Evolutionary conservation across 2,797 vertebrate species (phyloP).

Genomic region (Apogon hyalosoma): DNA sequence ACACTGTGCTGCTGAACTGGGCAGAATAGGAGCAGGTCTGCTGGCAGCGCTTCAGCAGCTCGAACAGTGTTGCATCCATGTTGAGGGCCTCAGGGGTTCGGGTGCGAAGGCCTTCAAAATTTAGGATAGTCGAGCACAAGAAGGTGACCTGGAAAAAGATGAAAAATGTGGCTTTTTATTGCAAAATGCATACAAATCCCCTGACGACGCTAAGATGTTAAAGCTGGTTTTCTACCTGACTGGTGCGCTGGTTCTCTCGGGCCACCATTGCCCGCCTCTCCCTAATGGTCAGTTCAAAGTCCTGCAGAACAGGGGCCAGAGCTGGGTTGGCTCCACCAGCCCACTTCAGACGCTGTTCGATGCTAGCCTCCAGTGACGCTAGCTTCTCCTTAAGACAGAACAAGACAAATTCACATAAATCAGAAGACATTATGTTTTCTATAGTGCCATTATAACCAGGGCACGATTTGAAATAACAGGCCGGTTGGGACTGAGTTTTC

Average conservation of each 20-base stretch:
- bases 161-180: background rate
- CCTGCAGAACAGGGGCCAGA: constrained; percentile 94
- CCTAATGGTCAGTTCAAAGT: constrained; percentile 96
- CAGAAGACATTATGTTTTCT: too few species aligned
- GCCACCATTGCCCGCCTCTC: constrained; percentile 93
- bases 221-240: constrained; percentile 79
- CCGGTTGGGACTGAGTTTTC: too few species aligned
- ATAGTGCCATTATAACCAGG: too few species aligned
- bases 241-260: constrained; percentile 94
- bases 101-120: constrained; percentile 96
- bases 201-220: rapidly evolving
- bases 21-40: constrained; percentile 96
- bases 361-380: constrained; percentile 93
- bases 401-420: constrained; percentile 1
- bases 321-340: constrained; percentile 98
- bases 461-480: too few species aligned
- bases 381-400: constrained; percentile 89
- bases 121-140: constrained; percentile 97
- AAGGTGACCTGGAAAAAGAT: constrained; percentile 88
- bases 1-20: constrained; percentile 95
- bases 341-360: constrained; percentile 98
- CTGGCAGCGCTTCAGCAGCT: constrained; percentile 96
- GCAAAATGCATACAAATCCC: too few species aligned
- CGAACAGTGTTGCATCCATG: constrained; percentile 92
- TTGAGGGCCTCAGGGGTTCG: constrained; percentile 94